Conservation (phyloP, 2,797 vertebrate genomes). For the Arnoldichthys spilopterus region DNA sequence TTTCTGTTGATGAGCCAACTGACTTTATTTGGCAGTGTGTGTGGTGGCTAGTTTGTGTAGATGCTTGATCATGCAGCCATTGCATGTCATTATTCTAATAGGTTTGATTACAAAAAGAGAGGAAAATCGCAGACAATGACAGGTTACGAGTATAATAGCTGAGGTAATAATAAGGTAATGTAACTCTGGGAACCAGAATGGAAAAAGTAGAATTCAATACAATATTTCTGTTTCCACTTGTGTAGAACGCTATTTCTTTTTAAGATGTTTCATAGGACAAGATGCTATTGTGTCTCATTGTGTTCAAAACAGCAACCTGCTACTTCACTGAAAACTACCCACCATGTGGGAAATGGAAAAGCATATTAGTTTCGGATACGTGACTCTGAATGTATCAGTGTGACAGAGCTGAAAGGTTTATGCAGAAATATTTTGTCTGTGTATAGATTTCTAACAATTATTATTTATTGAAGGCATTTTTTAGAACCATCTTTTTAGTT, state of each 20-base stretch:
- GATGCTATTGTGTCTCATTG: slow-evolving; percentile 33
- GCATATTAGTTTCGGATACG: not conserved
- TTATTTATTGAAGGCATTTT: not conserved
- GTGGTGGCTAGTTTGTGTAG: not conserved
- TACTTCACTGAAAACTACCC: slow-evolving; percentile 21
- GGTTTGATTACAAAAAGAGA: not conserved
- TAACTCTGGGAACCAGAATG: slow-evolving; percentile 7
- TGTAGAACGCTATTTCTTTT: slow-evolving; percentile 34
- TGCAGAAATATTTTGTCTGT: not conserved
- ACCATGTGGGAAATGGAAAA: slow-evolving; percentile 34
- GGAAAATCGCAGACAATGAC: slow-evolving; percentile 3
- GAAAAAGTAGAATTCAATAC: not conserved
- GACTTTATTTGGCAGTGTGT: not conserved
- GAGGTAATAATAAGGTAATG: slow-evolving; percentile 22
- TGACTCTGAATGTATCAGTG: not conserved
- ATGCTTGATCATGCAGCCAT: not conserved
- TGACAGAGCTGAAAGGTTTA: not conserved
- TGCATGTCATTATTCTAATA: not conserved
- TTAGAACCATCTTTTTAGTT: too few species aligned
- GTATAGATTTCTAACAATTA: not conserved
- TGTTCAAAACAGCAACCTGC: slow-evolving; percentile 13
- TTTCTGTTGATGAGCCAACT: not conserved
- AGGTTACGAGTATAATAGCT: slow-evolving; percentile 20
- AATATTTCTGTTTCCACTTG: slow-evolving; percentile 12
- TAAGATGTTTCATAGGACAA: slow-evolving; percentile 18